phyloP scores from a whole-genome alignment of 2,888 invertebrate species.

The Therioaphis trifolii region DNA sequence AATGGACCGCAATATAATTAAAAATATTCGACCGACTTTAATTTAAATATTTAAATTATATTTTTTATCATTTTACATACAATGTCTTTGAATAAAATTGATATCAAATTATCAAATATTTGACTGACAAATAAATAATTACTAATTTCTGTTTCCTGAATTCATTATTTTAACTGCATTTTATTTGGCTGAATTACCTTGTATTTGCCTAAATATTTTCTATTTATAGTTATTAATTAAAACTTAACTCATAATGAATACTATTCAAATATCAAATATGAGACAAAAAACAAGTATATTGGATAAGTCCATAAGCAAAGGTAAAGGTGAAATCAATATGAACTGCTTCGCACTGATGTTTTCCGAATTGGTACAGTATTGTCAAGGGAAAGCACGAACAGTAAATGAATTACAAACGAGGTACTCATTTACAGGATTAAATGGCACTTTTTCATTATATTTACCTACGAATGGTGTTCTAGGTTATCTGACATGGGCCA shows the following conservation, averaged over 20 bases:
- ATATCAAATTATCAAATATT: no score
- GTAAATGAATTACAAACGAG: constrained; percentile 94
- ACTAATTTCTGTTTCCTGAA: no score
- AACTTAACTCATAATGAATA: constrained; percentile 57
- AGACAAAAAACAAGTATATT: constrained; percentile 83
- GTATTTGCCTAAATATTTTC: no score
- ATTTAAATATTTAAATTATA: not conserved
- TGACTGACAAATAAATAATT: no score
- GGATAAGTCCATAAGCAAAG: constrained; percentile 91
- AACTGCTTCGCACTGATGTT: constrained; percentile 95
- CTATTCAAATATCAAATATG: constrained; percentile 67
- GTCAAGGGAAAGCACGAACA: constrained; percentile 94
- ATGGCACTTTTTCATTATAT: not conserved
- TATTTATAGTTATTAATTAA: not conserved
- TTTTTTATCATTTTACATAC: no score
- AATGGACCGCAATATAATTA: not conserved
- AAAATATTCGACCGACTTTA: not conserved
- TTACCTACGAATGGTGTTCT: constrained; percentile 65
- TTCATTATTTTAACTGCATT: no score
- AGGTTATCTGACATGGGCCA: constrained; percentile 94
- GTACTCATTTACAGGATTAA: constrained; percentile 70
- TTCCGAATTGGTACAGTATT: constrained; percentile 98
- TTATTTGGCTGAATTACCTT: no score
- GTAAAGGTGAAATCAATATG: constrained; percentile 90
- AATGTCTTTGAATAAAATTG: constrained; percentile 5